Percentiles rank a stretch among this genome's conserved stretches.
Conservation (phyloP, 2,888 invertebrate species). For the Drosophila anomalipes region DNA sequence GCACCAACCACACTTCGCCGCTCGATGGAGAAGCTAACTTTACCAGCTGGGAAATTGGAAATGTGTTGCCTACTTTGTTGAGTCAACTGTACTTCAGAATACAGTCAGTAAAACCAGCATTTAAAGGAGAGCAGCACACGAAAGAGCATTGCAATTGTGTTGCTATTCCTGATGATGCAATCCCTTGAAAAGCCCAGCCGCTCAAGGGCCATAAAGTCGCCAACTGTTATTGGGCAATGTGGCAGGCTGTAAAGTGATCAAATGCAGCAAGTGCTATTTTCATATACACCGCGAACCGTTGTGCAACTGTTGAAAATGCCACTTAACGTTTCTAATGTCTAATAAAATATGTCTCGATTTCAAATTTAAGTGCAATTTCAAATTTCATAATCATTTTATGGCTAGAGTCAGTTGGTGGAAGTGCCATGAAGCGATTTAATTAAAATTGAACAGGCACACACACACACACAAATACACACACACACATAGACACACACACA, state of each 20-base stretch:
- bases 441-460: not conserved
- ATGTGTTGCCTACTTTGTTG: constrained; percentile 47
- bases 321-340: not conserved
- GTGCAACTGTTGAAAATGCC: not conserved
- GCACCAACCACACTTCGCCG: not conserved
- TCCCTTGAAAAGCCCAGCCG: constrained; percentile 1
- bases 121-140: not conserved
- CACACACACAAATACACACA: not conserved
- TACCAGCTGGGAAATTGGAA: not conserved
- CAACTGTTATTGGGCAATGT: not conserved
- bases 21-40: not conserved
- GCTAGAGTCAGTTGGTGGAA: not conserved
- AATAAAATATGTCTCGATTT: not conserved
- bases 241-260: not conserved
- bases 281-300: not conserved
- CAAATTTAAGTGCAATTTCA: not conserved
- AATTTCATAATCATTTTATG: not conserved
- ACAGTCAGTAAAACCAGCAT: not conserved
- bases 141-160: constrained; percentile 7
- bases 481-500: too few relatives aligned
- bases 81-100: not conserved
- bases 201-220: constrained; percentile 16
- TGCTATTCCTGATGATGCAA: constrained; percentile 44
- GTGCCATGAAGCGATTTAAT: not conserved
- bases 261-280: not conserved